These are phyloP conservation scores for Drosophila bocki DNA, from an alignment of 1,140 invertebrate genomes.

Conservation along the genomic window DNA sequence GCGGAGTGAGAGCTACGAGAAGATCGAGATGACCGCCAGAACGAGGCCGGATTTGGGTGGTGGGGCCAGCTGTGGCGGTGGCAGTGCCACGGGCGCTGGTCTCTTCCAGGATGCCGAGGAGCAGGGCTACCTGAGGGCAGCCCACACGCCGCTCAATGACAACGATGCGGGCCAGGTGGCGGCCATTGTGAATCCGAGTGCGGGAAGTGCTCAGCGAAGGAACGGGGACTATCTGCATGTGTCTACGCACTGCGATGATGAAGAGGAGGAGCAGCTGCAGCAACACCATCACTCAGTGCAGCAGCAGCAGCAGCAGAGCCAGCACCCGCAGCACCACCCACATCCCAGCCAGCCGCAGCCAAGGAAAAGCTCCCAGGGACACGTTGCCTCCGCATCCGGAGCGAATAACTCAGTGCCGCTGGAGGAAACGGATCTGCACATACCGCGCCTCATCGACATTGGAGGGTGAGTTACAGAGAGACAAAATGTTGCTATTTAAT, in stretches of 20 bases:
- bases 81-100: conserved; percentile 63
- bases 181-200: conserved; percentile 82
- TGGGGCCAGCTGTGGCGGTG: conserved; percentile 84
- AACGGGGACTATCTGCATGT: conserved; percentile 90
- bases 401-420: conserved; percentile 63
- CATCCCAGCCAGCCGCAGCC: conserved; percentile 18
- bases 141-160: conserved; percentile 66
- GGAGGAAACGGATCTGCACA: conserved; percentile 87
- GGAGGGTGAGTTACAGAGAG: conserved; percentile 66
- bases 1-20: conserved; percentile 89
- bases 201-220: conserved; percentile 84
- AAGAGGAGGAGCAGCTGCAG: conserved; percentile 85
- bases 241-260: conserved; percentile 87
- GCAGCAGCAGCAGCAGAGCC: conserved; percentile 12
- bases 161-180: conserved; percentile 46
- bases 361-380: conserved; percentile 50
- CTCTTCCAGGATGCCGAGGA: conserved; percentile 74
- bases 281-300: conserved; percentile 23
- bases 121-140: conserved; percentile 66
- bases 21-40: conserved; percentile 89
- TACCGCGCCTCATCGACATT: conserved; percentile 87
- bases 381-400: conserved; percentile 31
- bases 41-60: conserved; percentile 83
- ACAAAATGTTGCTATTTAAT: neutral
- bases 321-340: conserved; percentile 22